A percentile compares a stretch with the other conserved stretches of the same genome.
Conservation (phyloP, 2,888 invertebrate species). For the Himalopsyche tibetana region DNA sequence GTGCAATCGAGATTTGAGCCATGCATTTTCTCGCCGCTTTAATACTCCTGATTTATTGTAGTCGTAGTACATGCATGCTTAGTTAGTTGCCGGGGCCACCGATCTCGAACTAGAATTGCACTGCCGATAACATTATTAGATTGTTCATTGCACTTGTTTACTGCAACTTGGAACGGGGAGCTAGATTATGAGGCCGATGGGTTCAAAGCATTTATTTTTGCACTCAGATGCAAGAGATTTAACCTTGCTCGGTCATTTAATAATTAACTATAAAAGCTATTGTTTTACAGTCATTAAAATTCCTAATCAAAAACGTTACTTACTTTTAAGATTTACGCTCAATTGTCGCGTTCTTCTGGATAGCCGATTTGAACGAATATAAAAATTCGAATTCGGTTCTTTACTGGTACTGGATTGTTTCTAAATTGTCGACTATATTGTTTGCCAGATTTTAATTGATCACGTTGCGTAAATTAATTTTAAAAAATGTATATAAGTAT, state of each 20-base stretch:
- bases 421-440: background rate
- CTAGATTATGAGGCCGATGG: constrained; percentile 41
- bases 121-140: constrained; percentile 40
- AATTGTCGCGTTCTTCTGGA: background rate
- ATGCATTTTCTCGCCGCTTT: constrained; percentile 28
- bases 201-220: constrained; percentile 42
- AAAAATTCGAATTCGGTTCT: background rate
- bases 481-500: background rate
- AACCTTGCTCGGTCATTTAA: constrained; percentile 18
- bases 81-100: constrained; percentile 13
- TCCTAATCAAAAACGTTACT: background rate
- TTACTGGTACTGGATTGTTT: too few species aligned
- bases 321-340: background rate
- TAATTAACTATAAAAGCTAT: background rate
- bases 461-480: background rate
- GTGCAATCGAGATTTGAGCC: too few species aligned
- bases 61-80: background rate
- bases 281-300: background rate
- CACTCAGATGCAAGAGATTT: constrained; percentile 6
- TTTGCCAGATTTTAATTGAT: background rate
- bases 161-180: constrained; percentile 31
- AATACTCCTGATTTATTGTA: constrained; percentile 14
- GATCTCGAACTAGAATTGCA: constrained; percentile 31
- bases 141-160: constrained; percentile 43
- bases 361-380: background rate